These are phyloP conservation scores for Neolamprologus kungweensis DNA, from an alignment of 2,113 vertebrate genomes.

Conservation along the genomic window DNA sequence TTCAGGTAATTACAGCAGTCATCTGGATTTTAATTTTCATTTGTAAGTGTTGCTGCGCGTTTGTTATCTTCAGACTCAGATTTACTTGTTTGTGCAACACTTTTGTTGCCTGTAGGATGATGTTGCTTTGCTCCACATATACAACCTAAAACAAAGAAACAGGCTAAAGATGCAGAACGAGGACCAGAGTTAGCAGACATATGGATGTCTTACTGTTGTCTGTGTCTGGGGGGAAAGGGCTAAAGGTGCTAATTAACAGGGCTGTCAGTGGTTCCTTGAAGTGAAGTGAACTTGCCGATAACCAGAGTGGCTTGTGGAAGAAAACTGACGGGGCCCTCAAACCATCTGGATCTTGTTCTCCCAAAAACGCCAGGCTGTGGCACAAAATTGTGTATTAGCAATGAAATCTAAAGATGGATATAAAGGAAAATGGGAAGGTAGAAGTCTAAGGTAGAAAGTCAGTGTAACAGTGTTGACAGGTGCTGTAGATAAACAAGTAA, in stretches of 20 bases:
- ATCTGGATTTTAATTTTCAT: neutral
- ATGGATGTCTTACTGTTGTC: conserved; percentile 7
- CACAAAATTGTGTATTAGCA: neutral
- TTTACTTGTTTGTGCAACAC: neutral
- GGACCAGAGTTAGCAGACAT: neutral
- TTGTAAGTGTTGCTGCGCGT: neutral
- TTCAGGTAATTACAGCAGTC: neutral
- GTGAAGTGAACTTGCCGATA: conserved; percentile 70
- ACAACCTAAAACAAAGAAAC: neutral
- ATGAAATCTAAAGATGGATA: neutral
- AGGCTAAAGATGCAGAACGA: neutral
- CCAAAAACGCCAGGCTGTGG: conserved; percentile 3
- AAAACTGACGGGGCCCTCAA: conserved; percentile 21
- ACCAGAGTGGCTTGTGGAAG: conserved; percentile 52
- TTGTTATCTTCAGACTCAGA: neutral
- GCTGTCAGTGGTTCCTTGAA: conserved; percentile 73
- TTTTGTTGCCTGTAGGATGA: neutral
- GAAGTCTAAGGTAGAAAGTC: neutral
- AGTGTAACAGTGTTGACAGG: neutral
- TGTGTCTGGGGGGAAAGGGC: conserved; percentile 22
- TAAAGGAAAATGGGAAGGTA: neutral
- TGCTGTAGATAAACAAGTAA: neutral
- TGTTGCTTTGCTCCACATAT: neutral
- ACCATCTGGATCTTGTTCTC: conserved; percentile 69
- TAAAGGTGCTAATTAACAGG: conserved; percentile 71